Conservation (phyloP, 2,113 vertebrate genomes). For the Pycnonotus jocosus region DNA sequence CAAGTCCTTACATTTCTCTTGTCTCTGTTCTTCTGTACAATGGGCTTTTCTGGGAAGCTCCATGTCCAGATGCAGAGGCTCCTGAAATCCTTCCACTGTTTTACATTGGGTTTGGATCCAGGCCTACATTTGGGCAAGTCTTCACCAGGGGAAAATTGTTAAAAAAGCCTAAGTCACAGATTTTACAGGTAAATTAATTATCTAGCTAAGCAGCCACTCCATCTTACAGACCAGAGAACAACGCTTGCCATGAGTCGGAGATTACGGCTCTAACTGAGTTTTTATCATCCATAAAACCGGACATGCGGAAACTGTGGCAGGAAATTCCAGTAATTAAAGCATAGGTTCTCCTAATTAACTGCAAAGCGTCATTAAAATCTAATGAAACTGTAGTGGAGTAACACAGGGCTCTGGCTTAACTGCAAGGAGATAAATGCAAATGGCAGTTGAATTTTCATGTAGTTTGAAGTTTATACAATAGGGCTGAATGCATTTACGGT, state of each 20-base stretch:
- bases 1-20: neutral
- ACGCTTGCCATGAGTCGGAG: conserved; percentile 3
- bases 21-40: neutral
- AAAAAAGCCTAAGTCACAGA: neutral
- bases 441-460: conserved; percentile 2
- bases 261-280: conserved; percentile 50
- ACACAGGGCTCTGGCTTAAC: conserved; percentile 17
- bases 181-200: conserved; percentile 39
- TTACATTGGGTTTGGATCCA: neutral
- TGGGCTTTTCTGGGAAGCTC: neutral
- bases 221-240: conserved; percentile 12
- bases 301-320: conserved; percentile 49
- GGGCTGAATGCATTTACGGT: neutral
- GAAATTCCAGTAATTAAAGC: conserved; percentile 60
- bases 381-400: conserved; percentile 17
- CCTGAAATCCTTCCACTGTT: conserved; percentile 19
- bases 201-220: conserved; percentile 24
- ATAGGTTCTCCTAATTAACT: conserved; percentile 61
- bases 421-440: conserved; percentile 36
- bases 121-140: neutral
- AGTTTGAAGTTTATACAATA: neutral
- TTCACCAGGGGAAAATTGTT: conserved; percentile 17
- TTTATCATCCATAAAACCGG: conserved; percentile 58
- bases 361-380: conserved; percentile 55
- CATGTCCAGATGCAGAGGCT: neutral